Evolutionary conservation across 2,113 vertebrate species (phyloP).

Genomic region (Thomomys bottae): DNA sequence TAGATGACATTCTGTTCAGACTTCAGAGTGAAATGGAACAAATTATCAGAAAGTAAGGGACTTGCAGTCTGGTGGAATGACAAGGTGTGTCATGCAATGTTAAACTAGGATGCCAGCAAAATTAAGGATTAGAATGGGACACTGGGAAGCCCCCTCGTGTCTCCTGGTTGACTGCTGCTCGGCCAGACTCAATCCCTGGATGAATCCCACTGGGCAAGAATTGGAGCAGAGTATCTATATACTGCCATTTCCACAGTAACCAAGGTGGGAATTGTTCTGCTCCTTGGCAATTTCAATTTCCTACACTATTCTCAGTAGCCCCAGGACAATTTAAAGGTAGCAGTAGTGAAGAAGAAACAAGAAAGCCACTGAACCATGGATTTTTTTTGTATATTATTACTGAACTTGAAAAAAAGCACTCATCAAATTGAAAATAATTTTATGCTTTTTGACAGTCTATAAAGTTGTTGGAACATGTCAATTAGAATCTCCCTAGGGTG

Average conservation of each 20-base stretch:
- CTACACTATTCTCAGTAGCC: neutral
- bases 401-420: neutral
- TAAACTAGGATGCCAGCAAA: too few species aligned
- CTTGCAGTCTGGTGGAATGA: too few species aligned
- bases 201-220: too few species aligned
- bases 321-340: neutral
- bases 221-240: neutral
- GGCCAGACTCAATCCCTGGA: too few species aligned
- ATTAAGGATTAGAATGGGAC: too few species aligned
- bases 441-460: neutral
- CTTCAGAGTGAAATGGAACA: too few species aligned
- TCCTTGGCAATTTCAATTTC: neutral
- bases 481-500: neutral
- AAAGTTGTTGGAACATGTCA: neutral
- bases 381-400: neutral
- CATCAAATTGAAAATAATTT: neutral
- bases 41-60: too few species aligned
- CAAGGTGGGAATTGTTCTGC: neutral
- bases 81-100: too few species aligned
- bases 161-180: too few species aligned
- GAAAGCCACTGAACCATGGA: neutral
- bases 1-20: too few species aligned
- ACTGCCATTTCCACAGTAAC: neutral
- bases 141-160: too few species aligned
- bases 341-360: neutral